Conservation (phyloP, 30 jellyfish, hydroid and myxozoan species). For the Hydractinia echinata region DNA sequence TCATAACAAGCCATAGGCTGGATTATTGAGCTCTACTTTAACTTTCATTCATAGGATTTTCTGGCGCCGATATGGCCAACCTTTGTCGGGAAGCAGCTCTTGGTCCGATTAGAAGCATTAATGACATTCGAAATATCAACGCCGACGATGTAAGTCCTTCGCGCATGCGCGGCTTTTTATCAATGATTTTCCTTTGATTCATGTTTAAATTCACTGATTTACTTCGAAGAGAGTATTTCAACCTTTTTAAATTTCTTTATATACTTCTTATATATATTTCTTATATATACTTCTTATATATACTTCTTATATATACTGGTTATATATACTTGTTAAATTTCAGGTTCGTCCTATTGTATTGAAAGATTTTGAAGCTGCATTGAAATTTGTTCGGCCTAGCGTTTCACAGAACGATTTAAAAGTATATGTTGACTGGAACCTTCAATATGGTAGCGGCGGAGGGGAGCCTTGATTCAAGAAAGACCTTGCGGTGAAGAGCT, state of each 20-base stretch:
- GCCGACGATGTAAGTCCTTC: constrained; percentile 60
- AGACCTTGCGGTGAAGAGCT: neutral
- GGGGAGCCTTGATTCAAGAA: neutral
- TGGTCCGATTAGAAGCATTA: constrained; percentile 82
- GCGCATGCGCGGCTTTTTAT: neutral
- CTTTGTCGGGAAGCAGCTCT: constrained; percentile 97
- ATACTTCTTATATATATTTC: neutral
- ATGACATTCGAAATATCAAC: constrained; percentile 58
- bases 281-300: neutral
- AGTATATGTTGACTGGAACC: constrained; percentile 70
- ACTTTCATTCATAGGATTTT: constrained; percentile 48
- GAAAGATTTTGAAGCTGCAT: constrained; percentile 73
- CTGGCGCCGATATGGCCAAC: constrained; percentile 97
- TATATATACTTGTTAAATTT: neutral
- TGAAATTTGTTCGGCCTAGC: constrained; percentile 80
- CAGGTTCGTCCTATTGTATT: constrained; percentile 78
- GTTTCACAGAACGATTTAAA: constrained; percentile 81
- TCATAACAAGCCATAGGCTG: no score
- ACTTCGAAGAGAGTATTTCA: neutral
- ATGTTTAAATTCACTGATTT: neutral
- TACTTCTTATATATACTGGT: neutral
- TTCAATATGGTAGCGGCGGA: constrained; percentile 78
- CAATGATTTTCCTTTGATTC: neutral
- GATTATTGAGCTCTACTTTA: no score
- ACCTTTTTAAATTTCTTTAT: neutral